phyloP scores from a whole-genome alignment of 2,888 invertebrate genomes.

The Rotaria macrura region DNA sequence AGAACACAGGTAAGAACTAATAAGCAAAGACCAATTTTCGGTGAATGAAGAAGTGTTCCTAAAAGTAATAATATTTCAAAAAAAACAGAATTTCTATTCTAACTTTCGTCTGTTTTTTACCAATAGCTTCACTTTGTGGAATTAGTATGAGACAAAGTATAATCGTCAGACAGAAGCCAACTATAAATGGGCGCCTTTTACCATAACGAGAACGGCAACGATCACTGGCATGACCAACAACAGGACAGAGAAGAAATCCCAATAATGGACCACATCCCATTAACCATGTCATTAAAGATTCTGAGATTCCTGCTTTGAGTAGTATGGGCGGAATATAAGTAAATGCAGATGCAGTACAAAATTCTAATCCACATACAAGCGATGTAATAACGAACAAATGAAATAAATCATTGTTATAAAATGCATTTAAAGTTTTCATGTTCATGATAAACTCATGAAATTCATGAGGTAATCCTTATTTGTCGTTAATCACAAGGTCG shows the following conservation, averaged over 20 bases:
- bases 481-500: not conserved
- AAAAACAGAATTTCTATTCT: not conserved
- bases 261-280: constrained; percentile 51
- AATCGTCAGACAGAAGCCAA: constrained; percentile 45
- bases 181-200: constrained; percentile 51
- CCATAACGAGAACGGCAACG: constrained; percentile 40
- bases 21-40: not conserved
- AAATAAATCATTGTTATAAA: not conserved
- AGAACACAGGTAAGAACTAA: constrained; percentile 35
- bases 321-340: constrained; percentile 53
- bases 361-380: constrained; percentile 51
- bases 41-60: not conserved
- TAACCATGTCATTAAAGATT: constrained; percentile 50
- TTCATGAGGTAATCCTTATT: not conserved
- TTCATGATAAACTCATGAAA: not conserved
- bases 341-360: constrained; percentile 52
- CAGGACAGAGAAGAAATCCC: constrained; percentile 49
- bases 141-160: constrained; percentile 48
- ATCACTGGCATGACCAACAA: constrained; percentile 51
- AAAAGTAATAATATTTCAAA: not conserved
- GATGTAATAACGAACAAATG: not conserved
- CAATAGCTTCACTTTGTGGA: constrained; percentile 39
- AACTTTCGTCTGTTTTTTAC: not conserved
- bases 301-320: constrained; percentile 50
- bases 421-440: not conserved